Conservation (phyloP, 2,113 vertebrate species). For the Meleagris gallopavo region DNA sequence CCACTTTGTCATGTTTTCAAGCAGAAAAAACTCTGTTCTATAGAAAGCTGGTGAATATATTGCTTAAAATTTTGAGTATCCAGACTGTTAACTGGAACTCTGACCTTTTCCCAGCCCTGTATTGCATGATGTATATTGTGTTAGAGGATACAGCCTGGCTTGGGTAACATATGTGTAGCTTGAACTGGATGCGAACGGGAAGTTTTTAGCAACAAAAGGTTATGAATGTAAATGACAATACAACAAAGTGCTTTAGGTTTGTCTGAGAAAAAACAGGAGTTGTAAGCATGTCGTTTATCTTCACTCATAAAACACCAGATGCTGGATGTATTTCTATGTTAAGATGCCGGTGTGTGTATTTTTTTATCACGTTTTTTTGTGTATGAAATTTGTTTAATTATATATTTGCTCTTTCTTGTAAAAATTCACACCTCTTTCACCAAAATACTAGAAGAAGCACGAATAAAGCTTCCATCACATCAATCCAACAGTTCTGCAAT, state of each 20-base stretch:
- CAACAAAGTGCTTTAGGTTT: not conserved
- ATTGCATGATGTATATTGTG: not conserved
- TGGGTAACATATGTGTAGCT: not conserved
- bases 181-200: not conserved
- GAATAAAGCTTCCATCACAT: not conserved
- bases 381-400: not conserved
- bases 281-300: not conserved
- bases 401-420: not conserved
- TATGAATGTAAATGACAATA: not conserved
- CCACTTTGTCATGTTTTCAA: not conserved
- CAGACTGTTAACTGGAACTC: not conserved
- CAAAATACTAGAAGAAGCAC: not conserved
- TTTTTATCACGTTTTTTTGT: not conserved
- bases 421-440: not conserved
- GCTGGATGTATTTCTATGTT: not conserved
- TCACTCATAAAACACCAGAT: not conserved
- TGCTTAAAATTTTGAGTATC: not conserved
- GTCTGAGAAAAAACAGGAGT: not conserved
- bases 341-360: not conserved
- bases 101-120: not conserved
- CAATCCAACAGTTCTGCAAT: not conserved
- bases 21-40: not conserved
- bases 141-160: not conserved
- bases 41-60: not conserved
- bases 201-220: not conserved